These are phyloP conservation scores for Centropus bengalensis DNA, from an alignment of 2,113 vertebrate genomes.

Conservation along the genomic window DNA sequence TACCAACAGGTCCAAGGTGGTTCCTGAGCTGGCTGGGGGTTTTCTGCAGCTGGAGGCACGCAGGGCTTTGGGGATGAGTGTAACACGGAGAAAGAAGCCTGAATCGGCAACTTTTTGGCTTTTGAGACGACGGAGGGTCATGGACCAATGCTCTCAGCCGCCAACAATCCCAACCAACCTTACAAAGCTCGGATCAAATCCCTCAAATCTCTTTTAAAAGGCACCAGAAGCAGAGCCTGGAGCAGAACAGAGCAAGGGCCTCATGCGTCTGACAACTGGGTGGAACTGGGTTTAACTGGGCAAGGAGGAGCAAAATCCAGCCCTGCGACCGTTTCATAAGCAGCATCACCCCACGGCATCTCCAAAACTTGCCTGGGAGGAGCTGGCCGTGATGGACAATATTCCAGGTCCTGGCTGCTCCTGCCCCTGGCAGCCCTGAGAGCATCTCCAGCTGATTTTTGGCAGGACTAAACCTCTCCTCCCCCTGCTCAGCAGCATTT, in stretches of 20 bases:
- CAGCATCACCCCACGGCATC: not conserved
- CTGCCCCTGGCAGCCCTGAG: not conserved
- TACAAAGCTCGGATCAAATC: not conserved
- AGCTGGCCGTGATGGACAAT: not conserved
- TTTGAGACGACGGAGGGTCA: not conserved
- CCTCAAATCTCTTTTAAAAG: not conserved
- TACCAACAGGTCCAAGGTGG: rapidly evolving
- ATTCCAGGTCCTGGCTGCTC: not conserved
- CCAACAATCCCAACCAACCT: rapidly evolving
- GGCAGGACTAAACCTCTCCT: not conserved
- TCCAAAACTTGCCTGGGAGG: rapidly evolving
- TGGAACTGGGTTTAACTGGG: not conserved
- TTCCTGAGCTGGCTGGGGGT: not conserved
- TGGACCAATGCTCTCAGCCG: rapidly evolving
- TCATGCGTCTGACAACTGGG: not conserved
- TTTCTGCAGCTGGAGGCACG: not conserved
- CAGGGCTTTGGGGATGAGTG: rapidly evolving
- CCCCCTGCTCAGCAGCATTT: not conserved
- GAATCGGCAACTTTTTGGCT: not conserved
- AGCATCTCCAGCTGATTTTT: not conserved
- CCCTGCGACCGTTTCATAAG: not conserved
- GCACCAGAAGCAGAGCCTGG: not conserved
- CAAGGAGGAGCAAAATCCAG: not conserved
- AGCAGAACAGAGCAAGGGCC: not conserved
- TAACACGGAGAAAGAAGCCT: not conserved